Evolutionary conservation across 2,113 vertebrate genomes (phyloP).

Genomic region (Coptodon bakossiorum): DNA sequence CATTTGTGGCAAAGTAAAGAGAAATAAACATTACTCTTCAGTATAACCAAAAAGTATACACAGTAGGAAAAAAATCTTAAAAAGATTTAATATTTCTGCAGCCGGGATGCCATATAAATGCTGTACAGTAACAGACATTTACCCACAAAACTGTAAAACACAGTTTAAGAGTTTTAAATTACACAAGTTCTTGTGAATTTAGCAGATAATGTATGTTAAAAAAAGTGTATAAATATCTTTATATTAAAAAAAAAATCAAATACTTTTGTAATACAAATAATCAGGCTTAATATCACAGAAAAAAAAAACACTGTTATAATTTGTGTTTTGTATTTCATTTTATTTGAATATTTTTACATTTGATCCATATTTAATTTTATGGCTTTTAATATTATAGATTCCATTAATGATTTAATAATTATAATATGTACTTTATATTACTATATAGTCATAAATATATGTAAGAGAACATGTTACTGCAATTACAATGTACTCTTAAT

Average conservation of each 20-base stretch:
- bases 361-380: background rate
- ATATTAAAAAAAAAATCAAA: background rate
- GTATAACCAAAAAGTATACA: background rate
- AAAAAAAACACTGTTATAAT: background rate
- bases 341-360: background rate
- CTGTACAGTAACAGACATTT: background rate
- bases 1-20: background rate
- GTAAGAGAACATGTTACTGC: background rate
- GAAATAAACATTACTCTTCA: background rate
- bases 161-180: background rate
- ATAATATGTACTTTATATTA: background rate
- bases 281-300: background rate
- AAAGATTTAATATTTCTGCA: background rate
- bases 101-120: background rate
- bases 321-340: background rate
- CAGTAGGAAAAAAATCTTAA: background rate
- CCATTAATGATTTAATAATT: background rate
- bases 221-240: background rate
- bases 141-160: background rate
- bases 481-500: background rate
- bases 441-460: background rate
- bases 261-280: background rate
- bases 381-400: background rate
- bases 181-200: background rate
- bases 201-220: background rate